phyloP scores from a whole-genome alignment of 2,797 vertebrate species.

The Xenops minutus region DNA sequence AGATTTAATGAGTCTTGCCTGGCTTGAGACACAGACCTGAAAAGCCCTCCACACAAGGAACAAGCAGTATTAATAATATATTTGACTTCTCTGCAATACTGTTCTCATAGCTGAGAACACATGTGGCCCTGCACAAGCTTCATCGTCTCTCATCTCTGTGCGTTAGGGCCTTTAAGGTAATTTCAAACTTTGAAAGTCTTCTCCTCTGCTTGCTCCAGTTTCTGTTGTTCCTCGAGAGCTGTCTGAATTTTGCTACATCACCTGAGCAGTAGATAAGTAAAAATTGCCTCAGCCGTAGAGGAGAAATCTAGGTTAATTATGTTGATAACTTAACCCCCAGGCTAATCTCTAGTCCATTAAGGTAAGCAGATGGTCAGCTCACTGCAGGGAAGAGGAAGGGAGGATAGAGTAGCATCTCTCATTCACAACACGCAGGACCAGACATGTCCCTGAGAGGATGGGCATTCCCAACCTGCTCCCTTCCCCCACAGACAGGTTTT shows the following conservation, averaged over 20 bases:
- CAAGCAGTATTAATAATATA: conserved; percentile 33
- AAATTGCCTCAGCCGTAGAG: background rate
- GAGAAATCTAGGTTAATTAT: conserved; percentile 70
- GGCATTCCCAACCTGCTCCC: background rate
- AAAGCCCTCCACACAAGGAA: background rate
- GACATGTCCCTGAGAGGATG: background rate
- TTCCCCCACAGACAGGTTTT: background rate
- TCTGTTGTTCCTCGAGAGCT: conserved; percentile 26
- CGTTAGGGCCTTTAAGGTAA: background rate
- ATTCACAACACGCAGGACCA: conserved; percentile 27
- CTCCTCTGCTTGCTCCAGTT: background rate
- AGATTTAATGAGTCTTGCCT: background rate
- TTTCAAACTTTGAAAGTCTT: conserved; percentile 24
- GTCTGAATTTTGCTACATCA: background rate
- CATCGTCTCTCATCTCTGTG: background rate
- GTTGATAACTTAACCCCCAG: conserved; percentile 53
- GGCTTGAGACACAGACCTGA: background rate
- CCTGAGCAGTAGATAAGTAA: conserved; percentile 32
- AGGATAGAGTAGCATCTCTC: background rate
- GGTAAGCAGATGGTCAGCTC: conserved; percentile 66
- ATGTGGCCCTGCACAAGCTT: background rate
- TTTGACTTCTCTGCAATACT: background rate
- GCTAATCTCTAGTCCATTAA: conserved; percentile 65
- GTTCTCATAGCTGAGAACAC: background rate
- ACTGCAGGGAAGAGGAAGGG: conserved; percentile 39